Evolutionary conservation across 2,113 vertebrate species (phyloP).

Genomic region (Falco punctatus): DNA sequence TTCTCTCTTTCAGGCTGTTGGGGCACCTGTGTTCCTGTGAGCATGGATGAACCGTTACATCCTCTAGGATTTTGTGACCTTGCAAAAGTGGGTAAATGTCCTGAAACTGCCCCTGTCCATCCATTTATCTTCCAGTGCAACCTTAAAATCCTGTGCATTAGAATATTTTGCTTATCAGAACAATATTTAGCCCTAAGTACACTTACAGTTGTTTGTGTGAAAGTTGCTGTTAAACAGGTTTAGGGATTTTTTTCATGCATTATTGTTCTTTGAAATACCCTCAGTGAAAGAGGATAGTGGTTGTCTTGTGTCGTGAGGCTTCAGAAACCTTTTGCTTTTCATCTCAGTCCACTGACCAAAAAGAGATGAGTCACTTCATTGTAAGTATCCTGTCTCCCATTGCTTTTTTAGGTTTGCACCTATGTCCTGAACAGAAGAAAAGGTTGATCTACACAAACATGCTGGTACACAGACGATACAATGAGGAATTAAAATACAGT

Average conservation of each 20-base stretch:
- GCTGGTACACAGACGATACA: background rate
- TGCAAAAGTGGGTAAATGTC: background rate
- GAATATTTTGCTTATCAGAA: background rate
- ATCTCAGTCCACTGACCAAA: background rate
- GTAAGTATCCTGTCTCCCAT: background rate
- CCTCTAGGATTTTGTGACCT: background rate
- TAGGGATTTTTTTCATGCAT: background rate
- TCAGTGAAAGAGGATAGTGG: background rate
- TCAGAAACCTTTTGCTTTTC: background rate
- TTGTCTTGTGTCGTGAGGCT: background rate
- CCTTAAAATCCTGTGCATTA: background rate
- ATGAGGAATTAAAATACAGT: background rate
- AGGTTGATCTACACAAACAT: background rate
- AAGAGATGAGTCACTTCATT: conserved; percentile 17
- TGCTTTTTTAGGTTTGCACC: conserved; percentile 12
- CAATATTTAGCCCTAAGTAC: background rate
- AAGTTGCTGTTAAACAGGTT: background rate
- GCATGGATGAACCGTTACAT: background rate
- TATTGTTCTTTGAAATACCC: background rate
- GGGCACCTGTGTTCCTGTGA: background rate
- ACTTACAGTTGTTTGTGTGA: background rate
- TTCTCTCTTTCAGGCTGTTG: background rate
- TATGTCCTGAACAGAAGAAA: background rate
- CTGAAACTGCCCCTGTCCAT: background rate
- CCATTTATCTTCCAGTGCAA: background rate